A percentile compares a stretch with the other conserved stretches of the same genome.
phyloP scores from a whole-genome alignment of 2,113 vertebrate genomes.

The Okapia johnstoni region DNA sequence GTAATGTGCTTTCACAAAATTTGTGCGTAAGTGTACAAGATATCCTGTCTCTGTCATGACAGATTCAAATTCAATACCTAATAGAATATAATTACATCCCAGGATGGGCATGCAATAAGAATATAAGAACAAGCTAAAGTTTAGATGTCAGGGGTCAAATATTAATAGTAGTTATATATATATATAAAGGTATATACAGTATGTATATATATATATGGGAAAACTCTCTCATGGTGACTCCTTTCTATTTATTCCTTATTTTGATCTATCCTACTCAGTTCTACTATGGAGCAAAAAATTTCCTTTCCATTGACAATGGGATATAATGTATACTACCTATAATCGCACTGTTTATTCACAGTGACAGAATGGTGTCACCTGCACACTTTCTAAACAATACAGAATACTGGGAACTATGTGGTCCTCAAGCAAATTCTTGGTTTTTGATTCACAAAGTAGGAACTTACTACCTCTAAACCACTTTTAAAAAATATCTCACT shows the following conservation, averaged over 20 bases:
- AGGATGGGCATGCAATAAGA: background rate
- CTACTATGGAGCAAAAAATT: background rate
- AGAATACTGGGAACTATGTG: background rate
- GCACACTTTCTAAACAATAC: background rate
- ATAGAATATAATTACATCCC: background rate
- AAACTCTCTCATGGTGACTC: background rate
- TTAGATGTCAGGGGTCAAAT: background rate
- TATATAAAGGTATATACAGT: background rate
- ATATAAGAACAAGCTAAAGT: background rate
- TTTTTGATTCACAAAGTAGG: conserved; percentile 27
- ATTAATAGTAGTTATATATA: background rate
- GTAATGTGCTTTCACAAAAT: background rate
- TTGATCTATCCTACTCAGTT: background rate
- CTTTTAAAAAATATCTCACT: conserved; percentile 17
- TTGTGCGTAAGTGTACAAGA: background rate
- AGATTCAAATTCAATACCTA: background rate
- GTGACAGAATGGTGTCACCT: background rate
- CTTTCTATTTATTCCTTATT: background rate
- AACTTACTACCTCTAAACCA: conserved; percentile 36
- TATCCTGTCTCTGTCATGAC: background rate
- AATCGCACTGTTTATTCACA: background rate
- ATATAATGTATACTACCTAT: background rate
- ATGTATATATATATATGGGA: background rate
- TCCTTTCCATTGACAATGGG: background rate
- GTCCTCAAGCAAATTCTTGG: background rate